Evolutionary conservation across 2,888 invertebrate genomes (phyloP), one percentile per base, ranked within the genome.

Genomic region (Cataglyphis altisquamis): DNA sequence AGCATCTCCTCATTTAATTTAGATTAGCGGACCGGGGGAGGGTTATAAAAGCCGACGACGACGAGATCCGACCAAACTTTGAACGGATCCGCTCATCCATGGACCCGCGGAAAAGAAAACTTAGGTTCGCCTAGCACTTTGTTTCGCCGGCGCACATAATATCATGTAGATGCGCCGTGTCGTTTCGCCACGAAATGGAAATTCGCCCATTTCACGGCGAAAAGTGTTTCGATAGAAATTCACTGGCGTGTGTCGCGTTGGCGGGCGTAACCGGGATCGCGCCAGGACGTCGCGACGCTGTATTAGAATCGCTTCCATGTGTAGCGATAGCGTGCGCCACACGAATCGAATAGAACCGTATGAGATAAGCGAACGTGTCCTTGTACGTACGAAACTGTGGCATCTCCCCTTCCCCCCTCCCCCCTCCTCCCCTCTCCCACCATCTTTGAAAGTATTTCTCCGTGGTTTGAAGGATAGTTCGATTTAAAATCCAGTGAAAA

Each of bases 1-100:
- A 92, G 90, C 88, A 91, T 91, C 88, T 90, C 89, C 91, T 92
- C 91, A 90, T 91, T 91, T 91, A 92, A 91, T 91, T 92, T 91
- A 90, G 91, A 92, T 92, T 92, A 92, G 91, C 89, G 88, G 84
- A 82, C 73, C 74, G 55, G 81, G 85, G 86, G 41, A 8, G n/a
- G 67, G 86, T 86, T 52, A 84, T 84, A 85, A 88, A 86, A 86
- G 85, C 81, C 84, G 72, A 82, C 88, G 82, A 84, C 81, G 83
- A 84, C 84, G 82, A 83, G 85, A 89, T 82, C 84, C 84, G 66
- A 84, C 82, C 70, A 66, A 88, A 86, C 85, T 87, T 86, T 57
- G 83, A 68, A 67, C 60, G 39, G 57, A 45, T 9, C 72, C 57
- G 48, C 10, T 73, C 25, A 45, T 63, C n/a, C 64, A 41, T 18